A percentile compares a stretch with the other conserved stretches of the same genome.
These are phyloP conservation scores for Vanessa atalanta DNA, from an alignment of 1,140 invertebrate species.

Conservation along the genomic window DNA sequence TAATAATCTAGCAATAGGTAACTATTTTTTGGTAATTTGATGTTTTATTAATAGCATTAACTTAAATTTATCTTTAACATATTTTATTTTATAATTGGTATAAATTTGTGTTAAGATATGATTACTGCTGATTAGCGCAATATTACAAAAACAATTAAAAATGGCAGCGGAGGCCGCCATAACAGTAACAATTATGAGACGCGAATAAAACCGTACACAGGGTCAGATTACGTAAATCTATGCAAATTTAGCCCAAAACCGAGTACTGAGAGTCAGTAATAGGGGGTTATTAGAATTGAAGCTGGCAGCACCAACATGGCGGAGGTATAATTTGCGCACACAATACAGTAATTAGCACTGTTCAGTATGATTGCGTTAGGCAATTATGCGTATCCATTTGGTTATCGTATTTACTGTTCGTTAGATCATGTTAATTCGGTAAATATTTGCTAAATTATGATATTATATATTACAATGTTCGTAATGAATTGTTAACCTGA, in stretches of 20 bases:
- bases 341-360: constrained; percentile 40
- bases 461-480: too few relatives aligned
- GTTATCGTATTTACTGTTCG: not conserved
- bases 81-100: too few relatives aligned
- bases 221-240: constrained; percentile 63
- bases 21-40: too few relatives aligned
- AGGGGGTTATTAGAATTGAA: constrained; percentile 51
- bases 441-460: not conserved
- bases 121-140: not conserved
- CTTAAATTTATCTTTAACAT: too few relatives aligned
- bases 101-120: too few relatives aligned
- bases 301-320: constrained; percentile 41
- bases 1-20: too few relatives aligned
- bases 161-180: constrained; percentile 46
- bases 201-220: constrained; percentile 25
- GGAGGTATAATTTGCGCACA: constrained; percentile 37
- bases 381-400: constrained; percentile 27
- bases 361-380: constrained; percentile 29
- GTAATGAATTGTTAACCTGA: too few relatives aligned
- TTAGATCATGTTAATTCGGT: not conserved
- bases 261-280: constrained; percentile 39
- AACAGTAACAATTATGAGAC: constrained; percentile 46
- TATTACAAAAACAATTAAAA: not conserved
- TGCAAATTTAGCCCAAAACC: constrained; percentile 55
- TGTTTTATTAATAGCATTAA: too few relatives aligned